A percentile compares a stretch with the other conserved stretches of the same genome.
Conservation (phyloP, 2,797 vertebrate genomes). For the Clarias laeviceps region DNA sequence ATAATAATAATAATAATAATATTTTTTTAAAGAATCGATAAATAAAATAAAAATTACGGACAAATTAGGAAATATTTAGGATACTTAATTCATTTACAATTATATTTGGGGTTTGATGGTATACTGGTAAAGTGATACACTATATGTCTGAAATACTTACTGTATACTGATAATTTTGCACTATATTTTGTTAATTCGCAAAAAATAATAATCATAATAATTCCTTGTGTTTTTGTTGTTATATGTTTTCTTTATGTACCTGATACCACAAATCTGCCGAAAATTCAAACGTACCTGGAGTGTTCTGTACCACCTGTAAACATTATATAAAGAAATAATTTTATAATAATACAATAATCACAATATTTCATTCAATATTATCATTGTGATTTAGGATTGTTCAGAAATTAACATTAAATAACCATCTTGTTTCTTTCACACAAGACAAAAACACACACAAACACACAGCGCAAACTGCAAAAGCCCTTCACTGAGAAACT, state of each 20-base stretch:
- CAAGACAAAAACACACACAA: background rate
- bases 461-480: background rate
- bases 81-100: background rate
- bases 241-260: background rate
- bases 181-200: background rate
- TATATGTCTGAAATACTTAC: background rate
- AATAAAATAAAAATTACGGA: background rate
- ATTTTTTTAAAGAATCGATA: background rate
- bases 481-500: slow-evolving; percentile 7
- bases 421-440: background rate
- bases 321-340: background rate
- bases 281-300: background rate
- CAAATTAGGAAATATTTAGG: background rate
- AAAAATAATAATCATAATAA: background rate
- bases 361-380: background rate
- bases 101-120: background rate
- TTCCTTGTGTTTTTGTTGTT: background rate
- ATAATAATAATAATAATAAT: background rate
- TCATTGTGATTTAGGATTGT: background rate
- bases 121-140: background rate
- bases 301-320: background rate
- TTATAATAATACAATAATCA: background rate
- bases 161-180: too few species aligned
- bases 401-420: background rate
- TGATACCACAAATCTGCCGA: background rate